phyloP scores from a whole-genome alignment of 2,113 vertebrate genomes.

The Cololabis saira region DNA sequence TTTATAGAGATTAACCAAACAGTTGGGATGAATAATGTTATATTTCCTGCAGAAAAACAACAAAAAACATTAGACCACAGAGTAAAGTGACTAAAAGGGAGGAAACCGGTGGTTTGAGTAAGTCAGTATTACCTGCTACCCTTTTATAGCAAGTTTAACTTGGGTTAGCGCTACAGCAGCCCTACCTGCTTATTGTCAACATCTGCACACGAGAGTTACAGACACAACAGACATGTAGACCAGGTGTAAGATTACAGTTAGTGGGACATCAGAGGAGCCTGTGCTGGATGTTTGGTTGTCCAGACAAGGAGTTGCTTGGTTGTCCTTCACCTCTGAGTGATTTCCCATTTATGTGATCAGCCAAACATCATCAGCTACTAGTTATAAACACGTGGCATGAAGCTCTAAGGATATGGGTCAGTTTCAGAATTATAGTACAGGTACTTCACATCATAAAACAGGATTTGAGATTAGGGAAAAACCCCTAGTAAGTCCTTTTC shows the following conservation, averaged over 20 bases:
- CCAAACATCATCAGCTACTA: conserved; percentile 28
- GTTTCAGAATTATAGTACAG: no score
- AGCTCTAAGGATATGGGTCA: conserved; percentile 14
- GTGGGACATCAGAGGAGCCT: no score
- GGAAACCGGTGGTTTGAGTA: no score
- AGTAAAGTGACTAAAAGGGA: no score
- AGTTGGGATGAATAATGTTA: no score
- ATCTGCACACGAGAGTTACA: neutral
- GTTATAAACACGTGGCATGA: conserved; percentile 46
- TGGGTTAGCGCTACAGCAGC: neutral
- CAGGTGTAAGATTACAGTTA: neutral
- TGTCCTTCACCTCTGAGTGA: no score
- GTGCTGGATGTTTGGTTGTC: no score
- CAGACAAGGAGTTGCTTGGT: no score
- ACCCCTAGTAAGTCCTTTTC: conserved; percentile 4
- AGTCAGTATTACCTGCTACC: no score
- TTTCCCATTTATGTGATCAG: conserved; percentile 21
- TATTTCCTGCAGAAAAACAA: no score
- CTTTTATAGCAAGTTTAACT: conserved; percentile 31
- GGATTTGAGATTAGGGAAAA: neutral
- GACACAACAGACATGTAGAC: neutral
- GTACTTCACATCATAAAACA: conserved; percentile 12
- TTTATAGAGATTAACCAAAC: no score
- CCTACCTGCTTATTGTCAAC: conserved; percentile 3
- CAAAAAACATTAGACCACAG: no score